phyloP scores from a whole-genome alignment of 2,797 vertebrate genomes.

The Naso thynnoides region DNA sequence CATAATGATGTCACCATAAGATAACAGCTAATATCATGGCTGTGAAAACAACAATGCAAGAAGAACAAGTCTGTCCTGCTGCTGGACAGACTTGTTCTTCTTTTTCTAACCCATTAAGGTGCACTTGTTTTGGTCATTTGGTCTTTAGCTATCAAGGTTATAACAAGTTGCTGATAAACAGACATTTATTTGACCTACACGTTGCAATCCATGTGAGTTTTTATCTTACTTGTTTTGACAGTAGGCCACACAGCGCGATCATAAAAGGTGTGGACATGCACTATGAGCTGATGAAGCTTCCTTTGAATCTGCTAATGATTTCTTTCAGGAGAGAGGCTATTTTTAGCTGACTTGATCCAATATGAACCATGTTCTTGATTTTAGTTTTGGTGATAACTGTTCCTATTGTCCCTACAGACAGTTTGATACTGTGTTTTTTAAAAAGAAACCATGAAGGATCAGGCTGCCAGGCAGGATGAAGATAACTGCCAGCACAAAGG shows the following conservation, averaged over 20 bases:
- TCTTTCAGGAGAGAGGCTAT: slow-evolving; percentile 22
- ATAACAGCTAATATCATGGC: not conserved
- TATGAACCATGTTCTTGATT: slow-evolving; percentile 8
- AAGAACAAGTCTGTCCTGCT: not conserved
- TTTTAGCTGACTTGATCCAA: slow-evolving; percentile 9
- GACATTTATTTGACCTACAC: not conserved
- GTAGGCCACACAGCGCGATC: slow-evolving; percentile 4
- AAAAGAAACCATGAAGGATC: not conserved
- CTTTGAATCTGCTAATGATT: not conserved
- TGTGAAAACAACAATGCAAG: not conserved
- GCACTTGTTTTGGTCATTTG: not conserved
- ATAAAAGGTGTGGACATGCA: slow-evolving; percentile 14
- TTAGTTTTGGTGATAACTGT: slow-evolving; percentile 7
- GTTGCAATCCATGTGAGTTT: not conserved
- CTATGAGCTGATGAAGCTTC: not conserved
- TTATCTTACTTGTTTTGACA: slow-evolving; percentile 26
- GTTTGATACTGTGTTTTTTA: slow-evolving; percentile 3
- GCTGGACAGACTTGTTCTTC: not conserved
- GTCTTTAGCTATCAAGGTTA: not conserved
- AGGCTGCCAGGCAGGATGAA: slow-evolving; percentile 20
- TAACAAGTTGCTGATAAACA: not conserved
- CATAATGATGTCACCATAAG: not conserved
- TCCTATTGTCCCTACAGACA: slow-evolving; percentile 12
- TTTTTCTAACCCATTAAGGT: not conserved
- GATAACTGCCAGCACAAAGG: not conserved